Evolutionary conservation across 2,113 vertebrate species (phyloP), one percentile per base, ranked within the genome.

Genomic region (Prietella phreatophila): DNA sequence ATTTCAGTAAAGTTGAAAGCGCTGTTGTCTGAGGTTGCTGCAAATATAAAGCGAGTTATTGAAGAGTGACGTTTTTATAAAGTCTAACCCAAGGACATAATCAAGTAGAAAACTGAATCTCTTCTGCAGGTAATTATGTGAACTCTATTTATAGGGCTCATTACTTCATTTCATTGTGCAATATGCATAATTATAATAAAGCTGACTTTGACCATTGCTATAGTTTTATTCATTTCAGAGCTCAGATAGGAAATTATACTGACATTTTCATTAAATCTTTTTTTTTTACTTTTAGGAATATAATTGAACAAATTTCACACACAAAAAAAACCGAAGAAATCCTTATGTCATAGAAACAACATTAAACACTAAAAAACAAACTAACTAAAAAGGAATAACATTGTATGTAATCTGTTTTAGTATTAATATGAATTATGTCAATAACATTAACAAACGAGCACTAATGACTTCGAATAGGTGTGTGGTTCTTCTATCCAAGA

Each of bases 61-160:
- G 50, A 80, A 82, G 56, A 39, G 55, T 39, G 33, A 1, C 25
- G 33, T 81, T 82, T 81, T 82, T 60, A 22, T 58, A 36, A 82
- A 60, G 8, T 60, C 11, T 82, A 47, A 47, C 42, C 60, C 36
- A 60, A 82, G 33, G 30, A 60, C 80, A 82, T 60, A 81, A 36
- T 82, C 80, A 82, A 13, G 9, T 25, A 60, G 19, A 82, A 82
- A 39, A 39, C 30, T 20, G 13, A 81, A 58, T 4, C 79, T 58
- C 36, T 58, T 30, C 79, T 81, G 7, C 17, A 81, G 33, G 80
- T 82, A 39, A 60, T 82, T 82, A 81, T 58, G 80, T 58, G 56
- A 60, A 36, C 55, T 60, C 30, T 82, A 33, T 56, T 82, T 82
- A 82, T 60, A 82, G 80, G 55, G 30, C 55, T 60, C 80, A 82